Base-by-base conservation (phyloP, 1,140 invertebrate genomes). In the Pseudomyrmex cubaensis region DNA sequence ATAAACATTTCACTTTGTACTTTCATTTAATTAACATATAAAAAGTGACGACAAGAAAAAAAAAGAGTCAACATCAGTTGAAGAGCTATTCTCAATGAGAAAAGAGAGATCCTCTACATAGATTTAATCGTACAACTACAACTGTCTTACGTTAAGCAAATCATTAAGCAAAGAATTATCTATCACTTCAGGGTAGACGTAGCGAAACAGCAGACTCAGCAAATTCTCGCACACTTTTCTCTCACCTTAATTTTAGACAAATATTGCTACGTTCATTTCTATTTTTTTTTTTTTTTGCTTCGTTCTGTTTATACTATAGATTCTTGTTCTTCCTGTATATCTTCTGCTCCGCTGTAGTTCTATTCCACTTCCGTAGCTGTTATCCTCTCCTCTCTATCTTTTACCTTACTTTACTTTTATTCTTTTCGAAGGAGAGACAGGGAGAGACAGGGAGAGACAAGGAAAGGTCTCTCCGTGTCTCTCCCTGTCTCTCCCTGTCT, bases 171-270 rank as follows among this genome's bases (percentile, higher is more conserved):
- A 13, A 69, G 57, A 56, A 57, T 69, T 56, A 59, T 20, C 35
- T 46, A 56, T 78, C 10, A 57, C 12, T 20, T 8, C 0, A 20
- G 44, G 17, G 22, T 67, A 48, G 50, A 69, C n/a, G 22, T 25
- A 20, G 17, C 56, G 17, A 17, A 20, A 12, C 17, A 35, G 35
- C 35, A 44, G 9, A 48, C 52, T 22, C 15, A 2, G 54, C 17
- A 8, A 70, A 48, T 48, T 78, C 5, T 22, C 17, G 3, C 15
- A 69, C 22, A 22, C 57, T 10, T 46, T 44, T 4, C 12, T 56
- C 3, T 83, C 13, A 54, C 64, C 52, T 83, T 83, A 83, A 83
- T 83, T 83, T 83, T 77, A 50, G 1, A 64, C 48, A 83, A 77
- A 83, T 78, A 64, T 74, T 74, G n/a, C n/a, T 57, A 46, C n/a